Evolutionary conservation across 2,888 invertebrate genomes (phyloP), one percentile per base, ranked within the genome.

Genomic region (Lamellibrachia columna): DNA sequence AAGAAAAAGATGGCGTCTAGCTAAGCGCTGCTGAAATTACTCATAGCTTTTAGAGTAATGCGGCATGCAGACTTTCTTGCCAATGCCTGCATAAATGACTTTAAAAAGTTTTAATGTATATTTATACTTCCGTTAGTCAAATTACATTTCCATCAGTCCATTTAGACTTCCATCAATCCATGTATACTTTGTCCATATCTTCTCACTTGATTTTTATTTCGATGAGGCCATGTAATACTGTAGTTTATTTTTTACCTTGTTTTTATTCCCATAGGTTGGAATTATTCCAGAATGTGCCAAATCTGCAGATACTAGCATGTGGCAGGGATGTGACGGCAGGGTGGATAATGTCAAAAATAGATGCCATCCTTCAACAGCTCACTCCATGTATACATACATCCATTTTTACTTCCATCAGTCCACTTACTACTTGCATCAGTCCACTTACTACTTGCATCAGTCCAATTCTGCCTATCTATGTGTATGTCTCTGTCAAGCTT

Each of bases 311-410:
- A 94, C 97, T 99, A 95, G 99, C 99, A 1, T 99, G 99, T 96
- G 99, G 99, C 40, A 99, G 99, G 0, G 99, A 99, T 96, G 99
- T 99, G 91, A 99, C 99, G 0, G 99, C 99, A 60, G 99, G 99
- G 93, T 99, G 99, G 99, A 98, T 99, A 93, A 97, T 99, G 92
- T 99, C 99, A 94, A 98, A 99, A 93, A 97, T 99, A 94, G 99
- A 99, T 97, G 98, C 98, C 96, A 60, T 6, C 60, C 11, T 15
- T 60, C 60, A 0, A 9, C 4, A 60, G 1, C 11, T 60, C 4
- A 9, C 22, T 15, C 60, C 60, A 60, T 60, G 28, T 28, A 28
- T 55, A 55, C 55, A 55, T 55, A 55, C 55, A 9, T 55, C 55
- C 55, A 55, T 55, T 55, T 55, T 8, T 9, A 9, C 55, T 55